These are phyloP conservation scores for Octomys mimax DNA, from an alignment of 2,797 vertebrate species.

Conservation along the genomic window DNA sequence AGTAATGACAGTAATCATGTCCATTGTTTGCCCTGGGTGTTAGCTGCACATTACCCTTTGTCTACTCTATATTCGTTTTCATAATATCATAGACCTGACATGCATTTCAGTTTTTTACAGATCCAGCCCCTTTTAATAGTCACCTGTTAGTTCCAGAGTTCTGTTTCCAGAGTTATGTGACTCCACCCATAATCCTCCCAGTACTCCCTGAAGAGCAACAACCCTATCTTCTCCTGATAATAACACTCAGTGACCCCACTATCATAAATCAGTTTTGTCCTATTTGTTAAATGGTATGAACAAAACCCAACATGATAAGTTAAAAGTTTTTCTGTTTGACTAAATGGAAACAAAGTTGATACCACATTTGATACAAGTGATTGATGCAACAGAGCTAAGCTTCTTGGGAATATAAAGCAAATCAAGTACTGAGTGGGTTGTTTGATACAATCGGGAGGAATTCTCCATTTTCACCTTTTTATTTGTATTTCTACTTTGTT, in stretches of 20 bases:
- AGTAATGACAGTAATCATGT: not conserved
- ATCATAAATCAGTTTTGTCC: not conserved
- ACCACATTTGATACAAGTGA: too few species aligned
- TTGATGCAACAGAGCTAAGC: not conserved
- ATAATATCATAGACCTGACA: not conserved
- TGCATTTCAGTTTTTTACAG: not conserved
- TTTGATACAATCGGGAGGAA: conserved; percentile 30
- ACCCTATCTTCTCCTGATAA: not conserved
- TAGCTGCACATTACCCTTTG: not conserved
- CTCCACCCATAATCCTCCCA: not conserved
- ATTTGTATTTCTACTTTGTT: not conserved
- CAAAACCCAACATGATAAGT: conserved; percentile 12
- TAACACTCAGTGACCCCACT: not conserved
- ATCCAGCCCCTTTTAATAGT: not conserved
- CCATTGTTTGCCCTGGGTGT: not conserved
- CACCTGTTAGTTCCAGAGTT: not conserved
- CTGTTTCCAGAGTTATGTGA: not conserved
- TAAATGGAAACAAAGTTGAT: not conserved
- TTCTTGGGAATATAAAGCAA: not conserved
- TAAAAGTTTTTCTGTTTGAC: not conserved
- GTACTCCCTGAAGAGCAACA: not conserved
- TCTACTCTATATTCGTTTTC: not conserved
- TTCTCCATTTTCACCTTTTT: not conserved
- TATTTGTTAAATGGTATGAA: conserved; percentile 2
- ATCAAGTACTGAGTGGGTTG: not conserved